These are phyloP conservation scores for Alviniconcha marisindica DNA, from an alignment of 1,140 invertebrate genomes.

Conservation along the genomic window DNA sequence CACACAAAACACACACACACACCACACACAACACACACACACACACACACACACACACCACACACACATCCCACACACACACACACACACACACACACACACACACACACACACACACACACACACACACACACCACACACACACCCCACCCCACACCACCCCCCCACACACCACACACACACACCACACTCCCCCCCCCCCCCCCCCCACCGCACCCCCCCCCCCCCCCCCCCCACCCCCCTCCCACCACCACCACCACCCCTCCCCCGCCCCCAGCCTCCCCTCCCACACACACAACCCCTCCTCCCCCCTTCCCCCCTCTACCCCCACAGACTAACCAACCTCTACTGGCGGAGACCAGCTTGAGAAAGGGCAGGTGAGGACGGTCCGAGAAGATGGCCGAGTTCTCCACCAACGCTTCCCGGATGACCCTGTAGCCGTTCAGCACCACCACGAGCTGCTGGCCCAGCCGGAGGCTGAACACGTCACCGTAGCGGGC, in stretches of 20 bases:
- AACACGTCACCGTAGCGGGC: slow-evolving; percentile 52
- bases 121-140: too few relatives aligned
- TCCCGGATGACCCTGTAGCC: slow-evolving; percentile 47
- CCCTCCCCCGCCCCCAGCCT: background rate
- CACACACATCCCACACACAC: too few relatives aligned
- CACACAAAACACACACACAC: too few relatives aligned
- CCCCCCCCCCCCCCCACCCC: background rate
- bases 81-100: too few relatives aligned
- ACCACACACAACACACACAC: too few relatives aligned
- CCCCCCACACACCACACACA: too few relatives aligned
- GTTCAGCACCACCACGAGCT: slow-evolving; percentile 48
- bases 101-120: too few relatives aligned
- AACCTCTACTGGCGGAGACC: background rate
- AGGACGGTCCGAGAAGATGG: slow-evolving; percentile 35
- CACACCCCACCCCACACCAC: too few relatives aligned
- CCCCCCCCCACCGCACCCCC: too few relatives aligned
- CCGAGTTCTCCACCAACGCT: slow-evolving; percentile 41
- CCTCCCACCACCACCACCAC: background rate
- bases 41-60: too few relatives aligned
- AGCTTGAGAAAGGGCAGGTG: slow-evolving; percentile 10
- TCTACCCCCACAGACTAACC: background rate
- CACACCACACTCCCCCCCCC: too few relatives aligned
- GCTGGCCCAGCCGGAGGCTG: slow-evolving; percentile 45
- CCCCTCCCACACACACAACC: background rate
- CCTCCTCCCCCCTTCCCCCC: background rate